phyloP scores from a whole-genome alignment of 2,113 vertebrate species.

The Psephotus haematonotus region DNA sequence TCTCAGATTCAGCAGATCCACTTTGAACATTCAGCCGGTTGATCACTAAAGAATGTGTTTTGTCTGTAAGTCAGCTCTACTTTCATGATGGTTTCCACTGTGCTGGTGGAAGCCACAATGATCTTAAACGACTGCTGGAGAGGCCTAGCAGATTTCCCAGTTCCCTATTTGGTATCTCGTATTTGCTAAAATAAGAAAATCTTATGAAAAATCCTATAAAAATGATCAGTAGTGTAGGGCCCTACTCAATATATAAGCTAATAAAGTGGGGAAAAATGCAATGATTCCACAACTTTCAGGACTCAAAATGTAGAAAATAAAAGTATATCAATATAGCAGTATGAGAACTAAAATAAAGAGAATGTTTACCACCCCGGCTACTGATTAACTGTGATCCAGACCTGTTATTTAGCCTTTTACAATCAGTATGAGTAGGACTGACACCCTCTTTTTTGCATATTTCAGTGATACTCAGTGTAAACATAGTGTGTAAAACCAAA shows the following conservation, averaged over 20 bases:
- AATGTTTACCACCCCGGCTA: background rate
- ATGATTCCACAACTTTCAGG: background rate
- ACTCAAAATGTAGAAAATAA: background rate
- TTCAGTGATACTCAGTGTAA: background rate
- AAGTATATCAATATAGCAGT: background rate
- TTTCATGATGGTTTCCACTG: background rate
- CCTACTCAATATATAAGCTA: background rate
- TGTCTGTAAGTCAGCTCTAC: background rate
- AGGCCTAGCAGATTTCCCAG: background rate
- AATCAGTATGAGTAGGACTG: background rate
- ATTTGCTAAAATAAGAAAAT: background rate
- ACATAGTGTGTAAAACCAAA: background rate
- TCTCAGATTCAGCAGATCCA: background rate
- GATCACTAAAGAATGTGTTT: background rate
- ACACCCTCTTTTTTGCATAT: background rate
- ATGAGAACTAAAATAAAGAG: background rate
- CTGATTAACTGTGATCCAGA: background rate
- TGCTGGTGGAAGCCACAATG: background rate
- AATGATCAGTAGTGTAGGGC: fast-evolving
- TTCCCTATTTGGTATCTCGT: background rate
- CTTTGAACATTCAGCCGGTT: background rate
- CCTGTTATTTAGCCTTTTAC: background rate
- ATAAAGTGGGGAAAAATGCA: background rate
- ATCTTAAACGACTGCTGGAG: background rate
- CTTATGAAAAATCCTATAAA: background rate